Evolutionary conservation across 2,113 vertebrate genomes (phyloP).

Genomic region (Hiodon tergisus): DNA sequence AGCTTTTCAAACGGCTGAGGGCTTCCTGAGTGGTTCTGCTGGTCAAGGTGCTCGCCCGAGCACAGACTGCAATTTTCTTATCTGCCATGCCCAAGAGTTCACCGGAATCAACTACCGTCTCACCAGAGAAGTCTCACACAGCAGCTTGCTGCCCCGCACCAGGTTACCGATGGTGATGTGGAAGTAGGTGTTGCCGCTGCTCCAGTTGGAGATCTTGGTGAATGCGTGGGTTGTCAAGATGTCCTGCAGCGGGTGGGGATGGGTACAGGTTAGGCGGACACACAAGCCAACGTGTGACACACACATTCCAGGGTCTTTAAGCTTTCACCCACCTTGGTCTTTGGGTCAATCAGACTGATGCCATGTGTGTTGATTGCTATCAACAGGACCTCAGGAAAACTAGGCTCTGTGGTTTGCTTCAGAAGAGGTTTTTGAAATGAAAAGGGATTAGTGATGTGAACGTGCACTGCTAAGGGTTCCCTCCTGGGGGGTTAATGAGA

Average conservation of each 20-base stretch:
- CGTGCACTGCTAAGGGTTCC: not conserved
- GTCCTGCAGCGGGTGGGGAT: conserved; percentile 60
- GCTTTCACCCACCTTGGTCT: conserved; percentile 74
- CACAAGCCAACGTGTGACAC: not conserved
- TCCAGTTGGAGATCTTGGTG: conserved; percentile 98
- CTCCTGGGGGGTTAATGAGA: not conserved
- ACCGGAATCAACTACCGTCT: conserved; percentile 34
- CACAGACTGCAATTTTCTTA: no score
- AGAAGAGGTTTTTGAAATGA: conserved; percentile 1
- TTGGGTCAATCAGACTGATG: conserved; percentile 92
- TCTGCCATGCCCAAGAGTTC: no score
- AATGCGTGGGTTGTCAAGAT: conserved; percentile 88
- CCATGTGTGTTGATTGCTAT: conserved; percentile 97
- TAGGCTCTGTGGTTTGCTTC: conserved; percentile 97
- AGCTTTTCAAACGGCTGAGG: no score
- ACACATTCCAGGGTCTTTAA: not conserved
- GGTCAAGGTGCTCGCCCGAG: no score
- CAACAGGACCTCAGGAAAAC: conserved; percentile 90
- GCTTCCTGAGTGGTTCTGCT: no score
- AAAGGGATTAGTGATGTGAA: not conserved
- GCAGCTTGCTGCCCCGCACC: conserved; percentile 88
- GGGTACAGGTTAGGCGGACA: not conserved
- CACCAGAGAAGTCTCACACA: conserved; percentile 92
- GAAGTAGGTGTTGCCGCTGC: conserved; percentile 95
- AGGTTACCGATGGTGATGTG: conserved; percentile 95